phyloP scores from a whole-genome alignment of 2,113 vertebrate species.

The Prochilodus magdalenae region DNA sequence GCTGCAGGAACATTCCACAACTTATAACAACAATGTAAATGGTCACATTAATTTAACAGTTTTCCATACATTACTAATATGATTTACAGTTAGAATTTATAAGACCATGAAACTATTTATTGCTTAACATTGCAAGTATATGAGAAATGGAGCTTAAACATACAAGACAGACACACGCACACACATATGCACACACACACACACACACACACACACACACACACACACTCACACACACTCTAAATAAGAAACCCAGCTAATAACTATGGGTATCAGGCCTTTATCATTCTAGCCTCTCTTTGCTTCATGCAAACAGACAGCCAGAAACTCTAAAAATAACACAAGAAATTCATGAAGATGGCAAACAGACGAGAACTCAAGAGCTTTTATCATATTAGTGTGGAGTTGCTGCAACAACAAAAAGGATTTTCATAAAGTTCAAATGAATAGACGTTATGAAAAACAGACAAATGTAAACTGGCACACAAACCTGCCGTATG shows the following conservation, averaged over 20 bases:
- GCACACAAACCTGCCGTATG: slow-evolving; percentile 6
- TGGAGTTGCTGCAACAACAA: not conserved
- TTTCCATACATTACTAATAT: too few species aligned
- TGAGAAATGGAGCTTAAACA: not conserved
- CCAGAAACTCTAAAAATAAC: not conserved
- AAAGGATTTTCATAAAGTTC: not conserved
- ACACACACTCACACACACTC: too few species aligned
- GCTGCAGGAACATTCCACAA: not conserved
- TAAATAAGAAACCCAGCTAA: not conserved
- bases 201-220: too few species aligned
- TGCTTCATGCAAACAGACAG: not conserved
- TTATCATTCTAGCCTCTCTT: not conserved
- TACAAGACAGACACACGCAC: not conserved
- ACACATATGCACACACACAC: too few species aligned
- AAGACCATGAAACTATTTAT: not conserved
- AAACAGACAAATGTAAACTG: not conserved
- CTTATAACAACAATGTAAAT: too few species aligned
- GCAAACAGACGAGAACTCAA: slow-evolving; percentile 12
- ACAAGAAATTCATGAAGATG: slow-evolving; percentile 1
- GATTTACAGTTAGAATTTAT: not conserved
- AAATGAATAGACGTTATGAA: too few species aligned
- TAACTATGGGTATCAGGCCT: not conserved
- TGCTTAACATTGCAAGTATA: not conserved
- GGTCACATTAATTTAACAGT: too few species aligned
- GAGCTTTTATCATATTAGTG: slow-evolving; percentile 16